These are phyloP conservation scores for Melanotaenia trifasciata DNA, from an alignment of 2,797 vertebrate genomes.

Conservation along the genomic window DNA sequence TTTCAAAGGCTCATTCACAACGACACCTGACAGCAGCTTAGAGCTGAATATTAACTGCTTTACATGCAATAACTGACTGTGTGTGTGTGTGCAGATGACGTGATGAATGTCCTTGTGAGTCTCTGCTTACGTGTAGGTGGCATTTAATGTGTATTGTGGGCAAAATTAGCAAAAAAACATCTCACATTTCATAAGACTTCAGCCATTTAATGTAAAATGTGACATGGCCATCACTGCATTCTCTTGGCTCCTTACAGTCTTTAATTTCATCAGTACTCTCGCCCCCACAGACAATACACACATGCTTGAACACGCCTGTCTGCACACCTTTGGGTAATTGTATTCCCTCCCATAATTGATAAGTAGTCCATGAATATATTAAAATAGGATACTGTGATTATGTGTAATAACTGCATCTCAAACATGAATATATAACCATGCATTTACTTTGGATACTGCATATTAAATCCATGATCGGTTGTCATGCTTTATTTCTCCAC, in stretches of 20 bases:
- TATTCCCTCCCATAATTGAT: slow-evolving; percentile 35
- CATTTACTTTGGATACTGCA: slow-evolving; percentile 8
- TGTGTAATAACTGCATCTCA: slow-evolving; percentile 39
- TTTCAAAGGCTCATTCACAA: slow-evolving; percentile 62
- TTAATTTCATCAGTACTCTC: slow-evolving; percentile 21
- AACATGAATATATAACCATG: slow-evolving; percentile 37
- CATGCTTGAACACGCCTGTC: not conserved
- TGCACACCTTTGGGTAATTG: slow-evolving; percentile 16
- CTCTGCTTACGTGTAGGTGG: slow-evolving; percentile 6
- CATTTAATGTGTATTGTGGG: slow-evolving; percentile 13
- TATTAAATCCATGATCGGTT: slow-evolving; percentile 28
- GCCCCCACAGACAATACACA: not conserved
- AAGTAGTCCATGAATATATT: slow-evolving; percentile 56
- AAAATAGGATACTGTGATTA: slow-evolving; percentile 41
- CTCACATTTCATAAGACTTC: slow-evolving; percentile 40
- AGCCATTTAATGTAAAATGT: slow-evolving; percentile 30
- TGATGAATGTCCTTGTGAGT: slow-evolving; percentile 31
- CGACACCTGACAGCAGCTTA: slow-evolving; percentile 53
- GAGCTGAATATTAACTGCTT: slow-evolving; percentile 51
- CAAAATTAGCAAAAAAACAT: slow-evolving; percentile 31
- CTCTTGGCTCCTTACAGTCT: slow-evolving; percentile 1
- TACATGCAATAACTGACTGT: slow-evolving; percentile 40
- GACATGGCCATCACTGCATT: slow-evolving; percentile 23
- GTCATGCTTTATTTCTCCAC: no score
- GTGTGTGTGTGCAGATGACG: slow-evolving; percentile 3